Evolutionary conservation across 2,888 invertebrate genomes (phyloP).

Genomic region (Orthosia cruda): DNA sequence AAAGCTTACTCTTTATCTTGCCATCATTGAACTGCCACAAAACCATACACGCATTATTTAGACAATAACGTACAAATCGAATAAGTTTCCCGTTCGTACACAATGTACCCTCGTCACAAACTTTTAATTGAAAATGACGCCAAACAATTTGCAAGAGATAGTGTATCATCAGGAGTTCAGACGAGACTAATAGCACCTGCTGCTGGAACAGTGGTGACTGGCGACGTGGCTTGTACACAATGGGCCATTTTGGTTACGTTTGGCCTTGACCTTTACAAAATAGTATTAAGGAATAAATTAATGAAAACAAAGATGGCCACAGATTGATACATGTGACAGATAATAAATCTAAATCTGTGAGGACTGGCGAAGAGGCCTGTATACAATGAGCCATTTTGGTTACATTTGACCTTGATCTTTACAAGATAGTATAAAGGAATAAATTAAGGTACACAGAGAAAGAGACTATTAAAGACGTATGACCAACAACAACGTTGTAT

Average conservation of each 20-base stretch:
- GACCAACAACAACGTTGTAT: no score
- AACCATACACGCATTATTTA: constrained; percentile 18
- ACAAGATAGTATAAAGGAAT: background rate
- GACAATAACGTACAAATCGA: constrained; percentile 45
- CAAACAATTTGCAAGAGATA: constrained; percentile 59
- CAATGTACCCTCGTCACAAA: constrained; percentile 65
- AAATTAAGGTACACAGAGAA: background rate
- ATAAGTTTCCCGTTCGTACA: constrained; percentile 18
- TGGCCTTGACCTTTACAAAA: background rate
- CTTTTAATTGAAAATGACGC: constrained; percentile 70
- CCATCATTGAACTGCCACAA: no score
- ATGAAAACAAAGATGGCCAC: background rate
- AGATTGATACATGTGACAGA: no score
- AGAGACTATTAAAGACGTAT: no score
- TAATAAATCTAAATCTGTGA: background rate
- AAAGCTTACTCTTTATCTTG: no score
- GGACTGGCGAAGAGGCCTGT: background rate
- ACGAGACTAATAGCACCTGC: constrained; percentile 47
- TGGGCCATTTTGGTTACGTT: background rate
- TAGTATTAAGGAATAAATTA: background rate
- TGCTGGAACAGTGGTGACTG: constrained; percentile 1
- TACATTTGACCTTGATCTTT: background rate
- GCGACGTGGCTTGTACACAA: constrained; percentile 4
- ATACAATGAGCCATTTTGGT: background rate
- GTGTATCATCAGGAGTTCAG: constrained; percentile 45